phyloP scores from a whole-genome alignment of 2,113 vertebrate species.

The Synchiropus splendidus region DNA sequence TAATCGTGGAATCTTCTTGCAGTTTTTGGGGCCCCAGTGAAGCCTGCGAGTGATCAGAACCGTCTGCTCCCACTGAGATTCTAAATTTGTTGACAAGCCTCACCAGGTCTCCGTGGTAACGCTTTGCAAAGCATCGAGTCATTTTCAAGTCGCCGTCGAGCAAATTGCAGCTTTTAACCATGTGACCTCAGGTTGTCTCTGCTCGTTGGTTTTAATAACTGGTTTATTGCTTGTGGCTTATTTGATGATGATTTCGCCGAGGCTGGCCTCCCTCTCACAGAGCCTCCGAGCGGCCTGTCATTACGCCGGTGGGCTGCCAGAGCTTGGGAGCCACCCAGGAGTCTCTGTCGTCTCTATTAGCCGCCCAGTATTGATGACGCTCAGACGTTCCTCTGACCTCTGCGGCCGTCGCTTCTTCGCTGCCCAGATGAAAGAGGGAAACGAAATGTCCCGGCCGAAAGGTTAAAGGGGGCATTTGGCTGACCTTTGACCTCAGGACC shows the following conservation, averaged over 20 bases:
- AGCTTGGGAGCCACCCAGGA: conserved; percentile 1
- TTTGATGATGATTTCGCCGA: conserved; percentile 56
- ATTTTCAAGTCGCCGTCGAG: not conserved
- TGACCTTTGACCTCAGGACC: conserved; percentile 47
- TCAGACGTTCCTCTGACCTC: not conserved
- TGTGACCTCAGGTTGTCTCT: conserved; percentile 42
- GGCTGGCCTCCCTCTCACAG: conserved; percentile 39
- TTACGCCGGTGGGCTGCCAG: conserved; percentile 41
- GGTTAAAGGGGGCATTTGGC: conserved; percentile 51
- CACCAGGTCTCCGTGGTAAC: too few species aligned
- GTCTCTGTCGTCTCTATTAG: conserved; percentile 27
- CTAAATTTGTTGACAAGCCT: too few species aligned
- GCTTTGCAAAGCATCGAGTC: too few species aligned
- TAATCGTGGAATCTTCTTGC: too few species aligned
- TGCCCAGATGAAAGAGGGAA: conserved; percentile 49
- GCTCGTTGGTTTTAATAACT: conserved; percentile 47
- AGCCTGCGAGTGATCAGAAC: too few species aligned
- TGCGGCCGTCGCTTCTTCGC: not conserved
- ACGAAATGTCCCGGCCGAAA: conserved; percentile 31
- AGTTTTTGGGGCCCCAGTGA: too few species aligned
- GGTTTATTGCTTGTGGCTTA: conserved; percentile 46
- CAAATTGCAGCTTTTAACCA: conserved; percentile 37
- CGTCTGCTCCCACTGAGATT: too few species aligned
- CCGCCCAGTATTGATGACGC: not conserved
- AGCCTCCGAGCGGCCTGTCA: conserved; percentile 49